phyloP scores from a whole-genome alignment of 2,797 vertebrate genomes.

The Amphiprion clarkii region DNA sequence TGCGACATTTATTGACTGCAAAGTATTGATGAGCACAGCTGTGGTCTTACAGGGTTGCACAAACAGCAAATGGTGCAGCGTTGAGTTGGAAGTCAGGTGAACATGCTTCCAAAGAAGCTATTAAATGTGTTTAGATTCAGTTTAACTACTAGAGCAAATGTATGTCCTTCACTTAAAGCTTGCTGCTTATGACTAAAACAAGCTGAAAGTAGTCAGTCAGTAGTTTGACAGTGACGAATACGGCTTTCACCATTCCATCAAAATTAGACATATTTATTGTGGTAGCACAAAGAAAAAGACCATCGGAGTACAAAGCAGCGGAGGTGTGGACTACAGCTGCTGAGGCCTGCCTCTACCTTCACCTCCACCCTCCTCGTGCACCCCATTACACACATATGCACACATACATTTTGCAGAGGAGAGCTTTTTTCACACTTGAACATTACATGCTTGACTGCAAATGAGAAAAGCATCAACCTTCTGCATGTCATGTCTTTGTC shows the following conservation, averaged over 20 bases:
- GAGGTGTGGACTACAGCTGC: conserved; percentile 12
- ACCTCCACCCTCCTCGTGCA: conserved; percentile 22
- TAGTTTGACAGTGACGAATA: conserved; percentile 6
- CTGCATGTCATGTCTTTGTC: conserved; percentile 48
- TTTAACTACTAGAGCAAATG: conserved; percentile 2
- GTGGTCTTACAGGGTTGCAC: neutral
- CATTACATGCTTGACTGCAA: conserved; percentile 51
- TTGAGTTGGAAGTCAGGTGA: conserved; percentile 31
- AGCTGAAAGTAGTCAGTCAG: neutral
- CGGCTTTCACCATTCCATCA: conserved; percentile 15
- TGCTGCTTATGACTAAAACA: neutral
- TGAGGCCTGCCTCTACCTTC: neutral
- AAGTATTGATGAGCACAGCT: neutral
- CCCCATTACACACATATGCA: conserved; percentile 57
- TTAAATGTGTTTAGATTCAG: conserved; percentile 7
- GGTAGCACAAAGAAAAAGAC: conserved; percentile 1
- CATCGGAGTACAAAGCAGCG: conserved; percentile 3
- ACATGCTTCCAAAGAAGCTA: conserved; percentile 17
- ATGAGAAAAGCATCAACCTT: conserved; percentile 40
- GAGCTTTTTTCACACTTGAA: conserved; percentile 25
- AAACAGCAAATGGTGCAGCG: neutral
- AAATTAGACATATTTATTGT: neutral
- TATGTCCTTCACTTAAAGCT: conserved; percentile 4
- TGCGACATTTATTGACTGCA: neutral
- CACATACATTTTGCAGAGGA: conserved; percentile 49